These are phyloP conservation scores for Micrasema minimum DNA, from an alignment of 1,140 invertebrate species.

Conservation along the genomic window DNA sequence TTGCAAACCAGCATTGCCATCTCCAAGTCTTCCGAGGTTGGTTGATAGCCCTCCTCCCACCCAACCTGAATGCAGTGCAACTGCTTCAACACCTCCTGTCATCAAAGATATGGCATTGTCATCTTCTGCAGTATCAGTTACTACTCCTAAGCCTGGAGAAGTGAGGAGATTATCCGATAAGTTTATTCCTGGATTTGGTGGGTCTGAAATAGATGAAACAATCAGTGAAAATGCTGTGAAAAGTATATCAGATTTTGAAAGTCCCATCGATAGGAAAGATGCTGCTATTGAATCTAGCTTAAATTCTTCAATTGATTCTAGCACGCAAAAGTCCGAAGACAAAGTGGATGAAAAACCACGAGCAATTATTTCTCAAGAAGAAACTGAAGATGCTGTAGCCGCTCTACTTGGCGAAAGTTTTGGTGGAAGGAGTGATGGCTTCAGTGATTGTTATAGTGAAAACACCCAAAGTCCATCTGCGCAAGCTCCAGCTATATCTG, in stretches of 20 bases:
- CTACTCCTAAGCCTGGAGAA: constrained; percentile 63
- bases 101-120: constrained; percentile 59
- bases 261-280: constrained; percentile 56
- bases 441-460: constrained; percentile 66
- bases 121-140: constrained; percentile 36
- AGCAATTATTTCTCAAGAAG: constrained; percentile 89
- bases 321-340: constrained; percentile 62
- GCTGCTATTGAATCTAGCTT: constrained; percentile 51
- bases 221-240: constrained; percentile 85
- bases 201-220: constrained; percentile 72
- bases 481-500: constrained; percentile 60
- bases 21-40: constrained; percentile 64
- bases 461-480: constrained; percentile 57
- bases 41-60: constrained; percentile 61
- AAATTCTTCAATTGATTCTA: constrained; percentile 52
- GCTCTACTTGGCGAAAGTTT: constrained; percentile 87
- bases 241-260: constrained; percentile 62
- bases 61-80: constrained; percentile 26
- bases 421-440: constrained; percentile 67
- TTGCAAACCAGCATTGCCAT: constrained; percentile 52
- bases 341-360: constrained; percentile 80
- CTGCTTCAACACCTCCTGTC: constrained; percentile 44
- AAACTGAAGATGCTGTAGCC: constrained; percentile 91
- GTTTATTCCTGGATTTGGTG: constrained; percentile 77
- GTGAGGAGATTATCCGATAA: constrained; percentile 64